A percentile compares a stretch with the other conserved stretches of the same genome.
Conservation (phyloP, 2,888 invertebrate species). For the Apodemia hepburni region DNA sequence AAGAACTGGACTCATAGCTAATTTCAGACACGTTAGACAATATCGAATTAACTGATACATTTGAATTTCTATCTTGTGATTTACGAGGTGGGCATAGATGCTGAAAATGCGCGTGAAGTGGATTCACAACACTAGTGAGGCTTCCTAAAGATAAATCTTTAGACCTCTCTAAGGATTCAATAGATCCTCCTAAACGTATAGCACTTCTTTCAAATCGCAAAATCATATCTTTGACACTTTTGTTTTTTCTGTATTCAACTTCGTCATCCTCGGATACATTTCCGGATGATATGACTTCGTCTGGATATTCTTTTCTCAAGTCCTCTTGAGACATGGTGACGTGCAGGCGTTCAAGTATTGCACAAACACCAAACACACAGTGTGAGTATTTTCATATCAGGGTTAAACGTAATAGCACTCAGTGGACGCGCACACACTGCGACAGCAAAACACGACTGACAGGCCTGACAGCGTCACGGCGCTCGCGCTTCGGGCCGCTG, state of each 20-base stretch:
- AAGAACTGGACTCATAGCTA: slow-evolving; percentile 72
- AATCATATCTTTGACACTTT: slow-evolving; percentile 68
- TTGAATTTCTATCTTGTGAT: slow-evolving; percentile 68
- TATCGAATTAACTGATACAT: slow-evolving; percentile 73
- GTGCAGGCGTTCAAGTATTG: slow-evolving; percentile 45
- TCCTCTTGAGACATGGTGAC: slow-evolving; percentile 68
- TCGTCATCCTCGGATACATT: slow-evolving; percentile 59
- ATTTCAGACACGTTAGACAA: slow-evolving; percentile 69
- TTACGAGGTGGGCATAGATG: slow-evolving; percentile 57
- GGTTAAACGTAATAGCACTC: slow-evolving; percentile 48
- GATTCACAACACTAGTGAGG: slow-evolving; percentile 64
- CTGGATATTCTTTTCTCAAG: slow-evolving; percentile 49
- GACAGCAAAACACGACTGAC: slow-evolving; percentile 56
- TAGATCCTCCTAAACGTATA: slow-evolving; percentile 50
- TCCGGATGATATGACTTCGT: slow-evolving; percentile 52
- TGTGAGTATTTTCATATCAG: slow-evolving; percentile 61
- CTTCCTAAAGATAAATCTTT: slow-evolving; percentile 57
- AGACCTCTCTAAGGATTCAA: slow-evolving; percentile 58
- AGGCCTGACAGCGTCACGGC: slow-evolving; percentile 42
- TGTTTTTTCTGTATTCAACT: slow-evolving; percentile 57
- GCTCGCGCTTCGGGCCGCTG: slow-evolving; percentile 39
- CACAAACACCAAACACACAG: slow-evolving; percentile 52
- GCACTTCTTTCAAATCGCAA: slow-evolving; percentile 64
- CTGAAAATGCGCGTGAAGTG: slow-evolving; percentile 60
- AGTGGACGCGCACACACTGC: slow-evolving; percentile 53